Evolutionary conservation across 2,888 invertebrate genomes (phyloP).

Genomic region (Lasioglossum calceatum): DNA sequence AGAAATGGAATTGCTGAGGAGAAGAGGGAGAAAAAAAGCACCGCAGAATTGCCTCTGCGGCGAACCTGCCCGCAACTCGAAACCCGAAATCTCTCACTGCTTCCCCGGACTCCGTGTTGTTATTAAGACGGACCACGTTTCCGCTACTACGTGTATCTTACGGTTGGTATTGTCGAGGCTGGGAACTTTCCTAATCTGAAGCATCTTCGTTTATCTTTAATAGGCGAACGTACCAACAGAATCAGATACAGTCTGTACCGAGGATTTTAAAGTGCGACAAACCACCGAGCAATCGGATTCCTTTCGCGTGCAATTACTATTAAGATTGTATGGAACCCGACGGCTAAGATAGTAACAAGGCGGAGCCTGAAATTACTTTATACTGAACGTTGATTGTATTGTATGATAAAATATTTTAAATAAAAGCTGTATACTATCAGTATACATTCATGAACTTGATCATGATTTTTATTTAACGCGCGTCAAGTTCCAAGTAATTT

Average conservation of each 20-base stretch:
- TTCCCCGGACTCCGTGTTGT: slow-evolving; percentile 8
- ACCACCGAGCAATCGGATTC: not conserved
- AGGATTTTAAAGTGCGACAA: not conserved
- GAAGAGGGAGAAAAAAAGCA: not conserved
- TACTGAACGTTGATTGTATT: no score
- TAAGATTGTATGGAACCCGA: not conserved
- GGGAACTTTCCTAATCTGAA: slow-evolving; percentile 24
- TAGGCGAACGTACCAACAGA: slow-evolving; percentile 1
- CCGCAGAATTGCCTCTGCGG: slow-evolving; percentile 37
- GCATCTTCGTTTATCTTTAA: slow-evolving; percentile 36
- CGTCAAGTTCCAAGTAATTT: no score
- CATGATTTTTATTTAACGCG: no score
- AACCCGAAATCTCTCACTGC: slow-evolving; percentile 14
- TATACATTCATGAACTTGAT: no score
- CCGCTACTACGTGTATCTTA: slow-evolving; percentile 19
- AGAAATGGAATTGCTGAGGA: slow-evolving; percentile 23
- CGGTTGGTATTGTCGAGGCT: not conserved
- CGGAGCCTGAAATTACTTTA: no score
- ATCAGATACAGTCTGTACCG: not conserved
- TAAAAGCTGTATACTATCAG: no score
- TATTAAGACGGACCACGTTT: slow-evolving; percentile 40
- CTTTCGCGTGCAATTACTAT: not conserved
- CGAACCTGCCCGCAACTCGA: slow-evolving; percentile 8
- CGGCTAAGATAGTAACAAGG: not conserved
- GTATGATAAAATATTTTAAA: no score